Evolutionary conservation across 2,797 vertebrate species (phyloP), one percentile per base, ranked within the genome.

Genomic region (Clarias platycephalus): DNA sequence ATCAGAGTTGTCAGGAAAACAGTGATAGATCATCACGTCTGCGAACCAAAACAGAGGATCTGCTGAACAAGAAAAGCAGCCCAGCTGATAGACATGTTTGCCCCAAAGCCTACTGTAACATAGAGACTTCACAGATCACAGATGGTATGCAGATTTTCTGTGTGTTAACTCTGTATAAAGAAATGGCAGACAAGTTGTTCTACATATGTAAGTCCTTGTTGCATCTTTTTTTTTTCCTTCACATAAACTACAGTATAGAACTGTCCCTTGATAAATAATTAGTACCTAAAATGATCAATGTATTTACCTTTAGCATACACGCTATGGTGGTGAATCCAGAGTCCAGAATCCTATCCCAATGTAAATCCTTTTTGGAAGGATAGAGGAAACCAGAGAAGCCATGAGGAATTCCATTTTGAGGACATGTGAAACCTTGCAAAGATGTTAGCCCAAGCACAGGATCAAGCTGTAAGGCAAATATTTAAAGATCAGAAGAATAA

Each of bases 31-130:
- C 71, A 76, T 68, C 63, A 20, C 2, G 2, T 37, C 81, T 71
- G 71, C 40, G 77, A 80, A 88, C 89, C 74, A 15, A 77, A 77
- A 78, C 72, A 76, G 57, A 71, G 55, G 28, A 53, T 74, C 18
- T 37, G 67, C 13, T 34, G 6, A 77, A 66, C 57, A 80, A 44
- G 40, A 80, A 49, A 55, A 53, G n/a, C 31, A 13, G 31, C 22
- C 13, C 28, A 26, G 72, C 37, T n/a, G 26, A 71, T 4, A 26
- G n/a, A 49, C 37, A 34, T 10, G 20, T 79, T 64, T 66, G 20
- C 62, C 74, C 53, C 28, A 55, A 28, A 78, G 28, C 49, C 26
- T 55, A 55, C 60, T 40, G 28, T 67, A 67, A 31, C 31, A 53
- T 1, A 64, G 10, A 53, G 18, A 15, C 15, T 49, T 63, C 49